Conservation (phyloP, 1,140 invertebrate genomes). For the Drosophila athabasca region DNA sequence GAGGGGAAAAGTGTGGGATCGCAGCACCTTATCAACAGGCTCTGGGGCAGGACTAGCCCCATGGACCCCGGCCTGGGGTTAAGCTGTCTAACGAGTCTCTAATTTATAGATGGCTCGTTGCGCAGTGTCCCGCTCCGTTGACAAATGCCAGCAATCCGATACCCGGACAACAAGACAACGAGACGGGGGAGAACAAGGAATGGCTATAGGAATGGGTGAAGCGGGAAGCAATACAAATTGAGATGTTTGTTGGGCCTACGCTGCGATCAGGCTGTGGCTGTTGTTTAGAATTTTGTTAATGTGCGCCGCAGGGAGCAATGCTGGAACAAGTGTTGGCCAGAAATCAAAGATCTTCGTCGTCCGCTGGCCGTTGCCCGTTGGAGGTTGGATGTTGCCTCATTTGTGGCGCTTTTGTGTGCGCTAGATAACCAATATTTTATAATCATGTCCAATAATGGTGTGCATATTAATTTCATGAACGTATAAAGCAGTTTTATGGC, state of each 20-base stretch:
- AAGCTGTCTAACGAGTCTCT: constrained; percentile 66
- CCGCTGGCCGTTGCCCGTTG: no score
- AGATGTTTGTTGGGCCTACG: constrained; percentile 63
- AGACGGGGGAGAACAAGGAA: background rate
- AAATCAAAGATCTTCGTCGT: constrained; percentile 54
- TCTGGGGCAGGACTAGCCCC: constrained; percentile 18
- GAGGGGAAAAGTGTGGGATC: constrained; percentile 44
- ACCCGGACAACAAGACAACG: constrained; percentile 36
- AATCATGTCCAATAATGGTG: constrained; percentile 80
- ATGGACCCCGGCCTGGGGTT: constrained; percentile 12
- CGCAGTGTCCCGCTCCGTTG: constrained; percentile 42
- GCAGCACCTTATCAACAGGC: constrained; percentile 52
- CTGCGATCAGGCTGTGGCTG: constrained; percentile 21
- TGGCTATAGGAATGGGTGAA: background rate
- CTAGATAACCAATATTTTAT: constrained; percentile 79
- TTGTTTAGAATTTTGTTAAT: constrained; percentile 74
- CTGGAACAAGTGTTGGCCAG: constrained; percentile 65
- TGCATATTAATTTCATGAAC: constrained; percentile 78
- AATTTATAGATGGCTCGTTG: constrained; percentile 66
- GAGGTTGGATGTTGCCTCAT: constrained; percentile 45
- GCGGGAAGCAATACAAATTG: constrained; percentile 63
- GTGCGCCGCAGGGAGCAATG: constrained; percentile 54
- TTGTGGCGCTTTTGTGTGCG: constrained; percentile 70
- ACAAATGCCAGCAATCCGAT: constrained; percentile 78
- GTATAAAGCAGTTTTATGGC: constrained; percentile 80